Evolutionary conservation across 1,140 invertebrate genomes (phyloP).

Genomic region (Yoshiicerus persimilis): DNA sequence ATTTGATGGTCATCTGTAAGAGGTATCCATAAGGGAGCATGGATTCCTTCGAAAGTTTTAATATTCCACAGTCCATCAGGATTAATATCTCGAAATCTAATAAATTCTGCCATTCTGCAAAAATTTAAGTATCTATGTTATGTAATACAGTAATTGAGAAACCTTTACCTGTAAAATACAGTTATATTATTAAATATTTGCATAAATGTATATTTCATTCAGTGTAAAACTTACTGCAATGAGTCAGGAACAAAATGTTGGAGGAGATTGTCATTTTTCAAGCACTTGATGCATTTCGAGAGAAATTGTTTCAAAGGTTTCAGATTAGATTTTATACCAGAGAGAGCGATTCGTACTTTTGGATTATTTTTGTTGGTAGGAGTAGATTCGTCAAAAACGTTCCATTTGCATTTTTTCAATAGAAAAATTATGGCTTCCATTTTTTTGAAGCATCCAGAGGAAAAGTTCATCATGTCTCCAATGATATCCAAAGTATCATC

Average conservation of each 20-base stretch:
- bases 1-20: neutral
- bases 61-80: neutral
- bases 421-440: neutral
- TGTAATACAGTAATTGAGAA: neutral
- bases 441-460: neutral
- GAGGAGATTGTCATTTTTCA: neutral
- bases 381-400: neutral
- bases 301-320: neutral
- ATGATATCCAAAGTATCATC: conserved; percentile 9
- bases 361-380: neutral
- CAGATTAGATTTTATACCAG: neutral
- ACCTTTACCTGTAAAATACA: no score
- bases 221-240: neutral
- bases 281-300: neutral
- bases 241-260: neutral
- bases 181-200: neutral
- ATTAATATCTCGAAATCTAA: neutral
- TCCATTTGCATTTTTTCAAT: neutral
- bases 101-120: neutral
- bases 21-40: neutral
- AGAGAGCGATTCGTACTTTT: neutral
- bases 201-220: neutral
- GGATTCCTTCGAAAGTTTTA: neutral
- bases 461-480: conserved; percentile 12
- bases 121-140: neutral